These are phyloP conservation scores for Mobula birostris DNA, from an alignment of 2,113 vertebrate genomes.

Conservation along the genomic window DNA sequence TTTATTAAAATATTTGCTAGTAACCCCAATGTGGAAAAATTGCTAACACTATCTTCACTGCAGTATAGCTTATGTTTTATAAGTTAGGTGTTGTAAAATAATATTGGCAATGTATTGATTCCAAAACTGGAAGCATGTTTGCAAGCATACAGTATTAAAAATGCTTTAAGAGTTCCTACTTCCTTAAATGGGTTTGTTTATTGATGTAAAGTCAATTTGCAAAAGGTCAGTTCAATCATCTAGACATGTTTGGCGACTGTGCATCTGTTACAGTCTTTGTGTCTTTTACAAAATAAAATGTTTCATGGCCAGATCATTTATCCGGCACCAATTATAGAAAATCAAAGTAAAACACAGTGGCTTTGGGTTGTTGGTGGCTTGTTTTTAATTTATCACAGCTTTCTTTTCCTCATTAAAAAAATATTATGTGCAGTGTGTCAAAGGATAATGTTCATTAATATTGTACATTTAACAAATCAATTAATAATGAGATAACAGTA, in stretches of 20 bases:
- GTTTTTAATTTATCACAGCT: background rate
- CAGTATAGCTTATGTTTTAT: background rate
- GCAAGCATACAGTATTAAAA: background rate
- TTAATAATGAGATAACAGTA: background rate
- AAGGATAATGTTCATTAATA: conserved; percentile 7
- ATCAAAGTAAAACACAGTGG: background rate
- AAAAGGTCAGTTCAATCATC: conserved; percentile 15
- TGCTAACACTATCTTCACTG: background rate
- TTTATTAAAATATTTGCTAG: background rate
- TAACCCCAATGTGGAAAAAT: background rate
- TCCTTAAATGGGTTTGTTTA: background rate
- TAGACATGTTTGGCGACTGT: too few relatives aligned
- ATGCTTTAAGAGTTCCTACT: background rate
- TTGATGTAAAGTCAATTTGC: background rate
- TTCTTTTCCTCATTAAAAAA: background rate
- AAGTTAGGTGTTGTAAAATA: background rate
- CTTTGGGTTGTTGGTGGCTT: background rate
- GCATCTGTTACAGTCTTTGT: background rate
- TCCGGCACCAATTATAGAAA: background rate
- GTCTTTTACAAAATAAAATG: background rate
- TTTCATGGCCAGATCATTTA: background rate
- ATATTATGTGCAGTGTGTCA: background rate
- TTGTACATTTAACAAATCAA: conserved; percentile 1
- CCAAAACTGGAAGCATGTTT: background rate
- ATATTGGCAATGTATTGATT: background rate